Evolutionary conservation across 2,797 vertebrate species (phyloP), one percentile per base, ranked within the genome.

Genomic region (Hemitrygon akajei): DNA sequence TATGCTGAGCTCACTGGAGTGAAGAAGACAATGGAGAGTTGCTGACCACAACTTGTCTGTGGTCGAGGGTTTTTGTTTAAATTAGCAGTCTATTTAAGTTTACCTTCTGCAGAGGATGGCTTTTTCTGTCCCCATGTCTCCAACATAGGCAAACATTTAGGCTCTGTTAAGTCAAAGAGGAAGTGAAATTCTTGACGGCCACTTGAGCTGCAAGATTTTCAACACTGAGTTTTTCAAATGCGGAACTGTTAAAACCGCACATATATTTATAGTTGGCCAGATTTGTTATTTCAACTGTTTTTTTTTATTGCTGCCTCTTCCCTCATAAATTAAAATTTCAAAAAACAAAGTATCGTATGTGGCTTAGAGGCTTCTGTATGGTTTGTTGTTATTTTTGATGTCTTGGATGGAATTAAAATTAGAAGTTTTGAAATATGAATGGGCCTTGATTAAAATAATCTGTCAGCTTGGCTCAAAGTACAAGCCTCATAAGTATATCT

Each of bases 251-350:
- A 95, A 96, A 96, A 96, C 96, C 96, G 96, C 95, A 95, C 94
- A 96, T 96, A 97, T 97, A 97, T 97, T 97, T 97, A 97, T 96
- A 97, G 96, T 96, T 97, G 96, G 96, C 96, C 97, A 97, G 95
- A 96, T 94, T 94, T 94, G 93, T 81, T 94, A 93, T 94, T 97
- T 97, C 97, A 97, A 97, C 97, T 96, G 96, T 96, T 97, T 93
- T 96, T n/a, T 97, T 93, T 97, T 97, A 97, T 97, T 97, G 95
- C 97, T 97, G 96, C 96, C 96, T 96, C 96, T 96, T 96, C 95
- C 95, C 95, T 96, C 96, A 97, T 97, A 96, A 97, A 96, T 97
- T 97, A 97, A 97, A 96, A 97, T 97, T 97, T 97, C 96, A 96
- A 96, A 96, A 97, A 97, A 95, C 96, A 96, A 96, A 97, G 96